Base-by-base conservation (phyloP, 2,888 invertebrate genomes). In the Scaptomyza caliginosa region DNA sequence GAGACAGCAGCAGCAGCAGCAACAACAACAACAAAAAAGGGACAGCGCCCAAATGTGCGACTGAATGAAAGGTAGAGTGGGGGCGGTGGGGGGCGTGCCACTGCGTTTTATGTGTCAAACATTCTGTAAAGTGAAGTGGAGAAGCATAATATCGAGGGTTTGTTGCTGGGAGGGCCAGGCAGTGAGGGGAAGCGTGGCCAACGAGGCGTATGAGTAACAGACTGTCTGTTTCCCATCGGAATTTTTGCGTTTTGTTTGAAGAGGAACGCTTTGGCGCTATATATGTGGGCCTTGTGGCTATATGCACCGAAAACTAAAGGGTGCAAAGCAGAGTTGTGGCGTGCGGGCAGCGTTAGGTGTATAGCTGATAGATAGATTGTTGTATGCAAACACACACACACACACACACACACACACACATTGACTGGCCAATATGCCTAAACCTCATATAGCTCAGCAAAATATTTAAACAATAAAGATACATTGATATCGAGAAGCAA, bases 41-140 rank as follows among this genome's bases (percentile, higher is more conserved):
- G 28, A 43, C 17, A 8, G 28, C 16, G 34, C 55, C 26, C 32
- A 64, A 48, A 66, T 52, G 56, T 39, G 39, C n/a, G 56, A 17
- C 21, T 48, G 39, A 28, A 23, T 17, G 16, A 26, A 26, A 8
- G 26, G 26, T 17, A 13, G 13, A 7, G 10, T 0, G 30, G 0
- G 32, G 16, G 24, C 23, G 42, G 26, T 10, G 13, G 16, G 40
- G 11, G 28, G 66, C 70, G 66, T 62, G 65, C 51, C 67, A 38
- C 72, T 58, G 54, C 54, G 67, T 76, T 83, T 81, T 81, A 74
- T 87, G 82, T 87, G 82, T 78, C 86, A 87, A 83, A 87, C 76
- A 83, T 82, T 62, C 59, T 65, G 77, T 74, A 67, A 79, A 67
- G 59, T 59, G 55, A 67, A 66, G 67, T 66, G 67, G 48, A 51